Evolutionary conservation across 1,140 invertebrate species (phyloP).

Genomic region (Linepithema humile): DNA sequence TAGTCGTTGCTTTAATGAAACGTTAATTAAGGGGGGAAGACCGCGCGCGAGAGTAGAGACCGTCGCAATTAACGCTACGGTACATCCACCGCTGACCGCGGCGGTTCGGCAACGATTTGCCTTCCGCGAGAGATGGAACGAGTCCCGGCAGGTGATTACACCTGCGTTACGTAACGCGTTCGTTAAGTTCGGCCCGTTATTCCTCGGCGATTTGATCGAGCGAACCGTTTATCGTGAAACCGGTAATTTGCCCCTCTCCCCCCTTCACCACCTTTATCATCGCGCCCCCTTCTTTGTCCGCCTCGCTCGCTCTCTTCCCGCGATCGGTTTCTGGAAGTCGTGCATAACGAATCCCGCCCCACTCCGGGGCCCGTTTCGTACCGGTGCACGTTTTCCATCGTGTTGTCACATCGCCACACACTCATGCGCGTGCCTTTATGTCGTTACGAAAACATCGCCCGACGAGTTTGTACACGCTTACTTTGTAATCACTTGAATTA

Average conservation of each 20-base stretch:
- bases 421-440: background rate
- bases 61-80: slow-evolving; percentile 65
- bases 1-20: slow-evolving; percentile 66
- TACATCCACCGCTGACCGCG: slow-evolving; percentile 41
- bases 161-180: slow-evolving; percentile 71
- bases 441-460: slow-evolving; percentile 26
- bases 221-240: slow-evolving; percentile 70
- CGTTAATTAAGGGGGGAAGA: slow-evolving; percentile 67
- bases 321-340: slow-evolving; percentile 38
- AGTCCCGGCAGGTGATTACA: slow-evolving; percentile 70
- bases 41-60: slow-evolving; percentile 45
- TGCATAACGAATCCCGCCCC: slow-evolving; percentile 34
- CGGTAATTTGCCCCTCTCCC: slow-evolving; percentile 59
- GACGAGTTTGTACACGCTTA: background rate
- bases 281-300: background rate
- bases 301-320: slow-evolving; percentile 18
- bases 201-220: slow-evolving; percentile 68
- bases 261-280: too few species aligned
- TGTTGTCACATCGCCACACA: slow-evolving; percentile 2
- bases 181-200: slow-evolving; percentile 65
- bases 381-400: background rate
- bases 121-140: slow-evolving; percentile 57
- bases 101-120: slow-evolving; percentile 54
- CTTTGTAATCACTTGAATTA: slow-evolving; percentile 24
- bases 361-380: background rate